These are phyloP conservation scores for Monomorium pharaonis DNA, from an alignment of 1,140 invertebrate genomes.

Conservation along the genomic window DNA sequence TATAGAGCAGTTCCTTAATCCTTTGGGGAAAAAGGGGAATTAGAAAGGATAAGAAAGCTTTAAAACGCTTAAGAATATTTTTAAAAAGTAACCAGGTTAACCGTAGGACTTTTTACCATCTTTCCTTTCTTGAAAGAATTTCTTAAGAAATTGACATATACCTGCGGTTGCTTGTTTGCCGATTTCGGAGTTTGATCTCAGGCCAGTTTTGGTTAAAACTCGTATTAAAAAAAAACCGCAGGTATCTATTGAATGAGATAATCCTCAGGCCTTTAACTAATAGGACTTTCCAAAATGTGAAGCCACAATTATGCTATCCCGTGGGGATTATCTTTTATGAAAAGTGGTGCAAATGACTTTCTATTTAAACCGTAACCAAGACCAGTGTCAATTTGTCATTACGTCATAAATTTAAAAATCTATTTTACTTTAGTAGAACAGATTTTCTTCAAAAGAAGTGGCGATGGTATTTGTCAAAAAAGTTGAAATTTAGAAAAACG, in stretches of 20 bases:
- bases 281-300: constrained; percentile 66
- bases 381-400: constrained; percentile 31
- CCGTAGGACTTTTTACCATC: too few relatives aligned
- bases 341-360: neutral
- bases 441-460: neutral
- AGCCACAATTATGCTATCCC: constrained; percentile 75
- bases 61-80: neutral
- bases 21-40: neutral
- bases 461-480: neutral
- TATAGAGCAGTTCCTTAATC: neutral
- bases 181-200: constrained; percentile 3
- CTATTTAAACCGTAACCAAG: neutral
- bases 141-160: constrained; percentile 20
- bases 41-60: neutral
- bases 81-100: too few relatives aligned
- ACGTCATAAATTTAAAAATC: neutral
- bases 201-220: too few relatives aligned
- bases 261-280: too few relatives aligned
- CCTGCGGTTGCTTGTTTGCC: neutral
- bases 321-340: constrained; percentile 69
- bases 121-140: too few relatives aligned
- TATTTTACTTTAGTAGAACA: neutral
- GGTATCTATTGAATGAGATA: too few relatives aligned
- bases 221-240: too few relatives aligned
- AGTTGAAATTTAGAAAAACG: neutral